Evolutionary conservation across 1,140 invertebrate species (phyloP).

Genomic region (Arctopsyche grandis): DNA sequence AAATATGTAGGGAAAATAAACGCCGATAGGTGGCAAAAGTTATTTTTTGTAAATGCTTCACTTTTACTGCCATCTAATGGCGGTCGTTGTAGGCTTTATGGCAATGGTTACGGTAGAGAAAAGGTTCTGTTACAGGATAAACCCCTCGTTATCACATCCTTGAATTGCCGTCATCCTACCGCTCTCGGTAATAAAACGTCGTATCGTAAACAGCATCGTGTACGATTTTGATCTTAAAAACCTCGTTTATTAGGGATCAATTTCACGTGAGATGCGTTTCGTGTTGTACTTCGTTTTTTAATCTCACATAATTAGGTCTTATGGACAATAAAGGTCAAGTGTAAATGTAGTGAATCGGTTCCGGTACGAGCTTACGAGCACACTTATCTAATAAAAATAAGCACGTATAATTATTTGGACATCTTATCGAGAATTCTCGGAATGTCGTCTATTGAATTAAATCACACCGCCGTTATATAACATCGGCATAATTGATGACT

Average conservation of each 20-base stretch:
- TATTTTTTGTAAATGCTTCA: constrained; percentile 14
- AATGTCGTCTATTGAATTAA: neutral
- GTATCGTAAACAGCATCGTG: neutral
- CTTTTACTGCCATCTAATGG: constrained; percentile 39
- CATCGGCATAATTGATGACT: no score
- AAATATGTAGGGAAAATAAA: constrained; percentile 7
- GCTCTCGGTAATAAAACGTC: constrained; percentile 16
- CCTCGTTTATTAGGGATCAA: neutral
- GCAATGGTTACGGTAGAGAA: neutral
- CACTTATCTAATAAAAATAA: neutral
- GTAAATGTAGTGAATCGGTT: neutral
- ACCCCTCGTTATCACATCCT: constrained; percentile 31
- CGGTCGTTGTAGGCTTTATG: constrained; percentile 29
- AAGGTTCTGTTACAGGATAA: constrained; percentile 51
- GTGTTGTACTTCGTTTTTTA: neutral
- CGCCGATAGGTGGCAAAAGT: constrained; percentile 12
- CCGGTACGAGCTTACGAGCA: neutral
- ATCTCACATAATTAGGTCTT: neutral
- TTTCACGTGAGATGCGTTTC: neutral
- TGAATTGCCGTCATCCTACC: constrained; percentile 7
- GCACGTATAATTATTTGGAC: no score
- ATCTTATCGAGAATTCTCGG: neutral
- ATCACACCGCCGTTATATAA: no score
- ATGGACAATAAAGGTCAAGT: neutral
- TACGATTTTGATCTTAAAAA: constrained; percentile 1